Conservation (phyloP, 2,888 invertebrate genomes). For the Metellina segmentata region DNA sequence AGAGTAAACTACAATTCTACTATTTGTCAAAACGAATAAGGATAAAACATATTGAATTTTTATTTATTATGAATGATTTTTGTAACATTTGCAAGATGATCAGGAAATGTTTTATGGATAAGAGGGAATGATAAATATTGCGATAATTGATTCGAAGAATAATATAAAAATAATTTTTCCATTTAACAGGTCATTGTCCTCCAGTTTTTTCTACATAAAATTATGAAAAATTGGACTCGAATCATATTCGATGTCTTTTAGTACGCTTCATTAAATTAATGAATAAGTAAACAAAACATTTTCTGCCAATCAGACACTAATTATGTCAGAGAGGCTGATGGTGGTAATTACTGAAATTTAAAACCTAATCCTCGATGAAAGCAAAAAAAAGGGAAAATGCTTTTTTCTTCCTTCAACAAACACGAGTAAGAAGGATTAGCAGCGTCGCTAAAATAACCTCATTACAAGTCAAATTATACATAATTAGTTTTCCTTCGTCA, state of each 20-base stretch:
- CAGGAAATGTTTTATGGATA: too few relatives aligned
- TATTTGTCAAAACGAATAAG: too few relatives aligned
- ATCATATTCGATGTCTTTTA: neutral
- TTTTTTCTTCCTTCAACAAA: constrained; percentile 9
- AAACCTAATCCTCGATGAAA: neutral
- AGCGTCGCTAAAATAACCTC: constrained; percentile 39
- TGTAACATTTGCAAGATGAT: too few relatives aligned
- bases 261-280: constrained; percentile 1
- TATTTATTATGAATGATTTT: too few relatives aligned
- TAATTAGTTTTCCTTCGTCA: constrained; percentile 56
- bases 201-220: neutral
- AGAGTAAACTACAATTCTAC: too few relatives aligned
- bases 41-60: too few relatives aligned
- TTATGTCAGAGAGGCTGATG: constrained; percentile 24
- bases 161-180: too few relatives aligned
- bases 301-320: constrained; percentile 18
- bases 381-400: neutral
- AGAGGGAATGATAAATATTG: too few relatives aligned
- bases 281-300: constrained; percentile 14
- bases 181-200: neutral
- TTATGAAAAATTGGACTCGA: neutral
- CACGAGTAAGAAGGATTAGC: constrained; percentile 53
- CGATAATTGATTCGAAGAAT: too few relatives aligned
- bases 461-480: constrained; percentile 39
- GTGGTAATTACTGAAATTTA: constrained; percentile 55